Evolutionary conservation across 2,113 vertebrate genomes (phyloP), one percentile per base, ranked within the genome.

Genomic region (Strix aluco): DNA sequence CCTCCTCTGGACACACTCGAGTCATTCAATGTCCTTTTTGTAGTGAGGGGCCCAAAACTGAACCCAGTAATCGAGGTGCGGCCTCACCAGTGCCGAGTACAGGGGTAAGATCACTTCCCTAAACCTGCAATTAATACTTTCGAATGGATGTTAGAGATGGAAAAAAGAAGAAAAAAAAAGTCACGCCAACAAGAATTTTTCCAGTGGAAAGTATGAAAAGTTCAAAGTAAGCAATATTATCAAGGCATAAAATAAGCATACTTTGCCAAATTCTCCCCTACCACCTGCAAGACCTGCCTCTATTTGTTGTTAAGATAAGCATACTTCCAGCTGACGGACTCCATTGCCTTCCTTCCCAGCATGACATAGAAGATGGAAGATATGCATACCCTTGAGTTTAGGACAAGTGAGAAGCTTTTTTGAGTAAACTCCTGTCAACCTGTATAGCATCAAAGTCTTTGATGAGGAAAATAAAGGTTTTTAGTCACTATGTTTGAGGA

Each of bases 61-160:
- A 21, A 34, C 49, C 6, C 26, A 21, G 30, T 2, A 32, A 7
- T 54, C 1, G 2, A 83, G 7, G 20, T 14, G 22, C 2, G 1
- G 27, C 13, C 46, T 52, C 52, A 34, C 21, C 52, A 66, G 40
- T 5, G 13, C 20, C 2, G 2, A 70, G 55, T 44, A 74, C 15
- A 25, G 4, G 4, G 13, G 15, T 3, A 86, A 0, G 0, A 29
- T 26, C 7, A 7, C 23, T 38, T 38, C 36, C 46, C 46, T 51
- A 22, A 7, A 46, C 9, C 15, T 61, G 30, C 23, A 67, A 62
- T 42, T 59, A 44, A 23, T 44, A 47, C 30, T 70, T 83, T 12
- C 3, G 1, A 11, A 36, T 42, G 27, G 17, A 66, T 87, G 70
- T 85, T 51, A 88, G 34, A 87, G 27, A 73, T 2, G 1, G 44